Evolutionary conservation across 2,113 vertebrate species (phyloP).

Genomic region (Argyrosomus japonicus): DNA sequence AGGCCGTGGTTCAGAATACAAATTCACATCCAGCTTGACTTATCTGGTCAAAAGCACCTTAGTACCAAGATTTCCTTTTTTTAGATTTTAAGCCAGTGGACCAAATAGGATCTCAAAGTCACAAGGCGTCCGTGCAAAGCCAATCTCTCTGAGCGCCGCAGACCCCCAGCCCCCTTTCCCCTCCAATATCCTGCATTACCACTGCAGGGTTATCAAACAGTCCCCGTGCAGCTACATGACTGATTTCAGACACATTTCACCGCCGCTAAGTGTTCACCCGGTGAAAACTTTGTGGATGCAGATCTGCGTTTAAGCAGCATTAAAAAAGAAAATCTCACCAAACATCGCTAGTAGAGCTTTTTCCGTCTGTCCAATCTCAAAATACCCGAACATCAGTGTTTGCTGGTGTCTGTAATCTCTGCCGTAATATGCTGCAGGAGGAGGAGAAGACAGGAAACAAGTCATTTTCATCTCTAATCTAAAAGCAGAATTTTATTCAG

Average conservation of each 20-base stretch:
- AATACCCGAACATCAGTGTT: not conserved
- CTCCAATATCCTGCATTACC: slow-evolving; percentile 44
- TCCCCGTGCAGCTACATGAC: slow-evolving; percentile 49
- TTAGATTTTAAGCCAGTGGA: slow-evolving; percentile 77
- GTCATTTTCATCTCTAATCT: too few relatives aligned
- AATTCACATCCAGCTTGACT: slow-evolving; percentile 69
- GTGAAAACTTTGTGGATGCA: slow-evolving; percentile 22
- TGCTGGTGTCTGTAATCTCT: too few relatives aligned
- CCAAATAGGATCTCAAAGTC: slow-evolving; percentile 78
- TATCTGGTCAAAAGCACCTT: slow-evolving; percentile 74
- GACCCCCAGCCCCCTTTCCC: slow-evolving; percentile 35
- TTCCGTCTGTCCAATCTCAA: accelerated
- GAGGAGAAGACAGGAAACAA: not conserved
- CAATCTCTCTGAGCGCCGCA: slow-evolving; percentile 60
- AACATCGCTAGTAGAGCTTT: accelerated
- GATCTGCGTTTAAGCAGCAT: slow-evolving; percentile 12
- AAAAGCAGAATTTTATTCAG: not conserved
- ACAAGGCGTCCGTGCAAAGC: slow-evolving; percentile 73
- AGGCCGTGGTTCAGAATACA: slow-evolving; percentile 44
- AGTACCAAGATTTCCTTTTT: slow-evolving; percentile 65
- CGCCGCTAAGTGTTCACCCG: not conserved
- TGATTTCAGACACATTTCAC: slow-evolving; percentile 39
- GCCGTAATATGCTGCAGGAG: not conserved
- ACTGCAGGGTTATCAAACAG: slow-evolving; percentile 69
- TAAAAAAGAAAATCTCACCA: slow-evolving; percentile 11